phyloP scores from a whole-genome alignment of 2,888 invertebrate species.

The Ochropacha duplaris region DNA sequence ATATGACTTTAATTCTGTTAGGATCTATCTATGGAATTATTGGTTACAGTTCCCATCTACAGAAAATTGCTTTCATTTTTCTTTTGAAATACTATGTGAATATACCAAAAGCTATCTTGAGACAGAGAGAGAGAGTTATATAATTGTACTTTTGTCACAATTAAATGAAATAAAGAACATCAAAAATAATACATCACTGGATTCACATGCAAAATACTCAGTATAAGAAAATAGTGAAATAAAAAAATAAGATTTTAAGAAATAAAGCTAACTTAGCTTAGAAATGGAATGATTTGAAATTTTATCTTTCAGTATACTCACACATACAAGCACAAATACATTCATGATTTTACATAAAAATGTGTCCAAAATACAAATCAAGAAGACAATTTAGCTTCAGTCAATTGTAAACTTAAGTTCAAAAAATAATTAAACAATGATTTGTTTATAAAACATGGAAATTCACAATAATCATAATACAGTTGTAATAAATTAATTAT shows the following conservation, averaged over 20 bases:
- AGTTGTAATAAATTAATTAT: slow-evolving; percentile 72
- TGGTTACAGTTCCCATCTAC: slow-evolving; percentile 57
- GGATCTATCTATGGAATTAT: slow-evolving; percentile 74
- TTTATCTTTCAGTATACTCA: slow-evolving; percentile 78
- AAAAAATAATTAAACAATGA: slow-evolving; percentile 72
- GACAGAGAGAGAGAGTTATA: slow-evolving; percentile 43
- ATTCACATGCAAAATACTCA: slow-evolving; percentile 71
- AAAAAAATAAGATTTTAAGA: slow-evolving; percentile 56
- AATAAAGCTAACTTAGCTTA: slow-evolving; percentile 58
- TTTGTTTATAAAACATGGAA: slow-evolving; percentile 61
- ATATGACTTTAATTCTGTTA: slow-evolving; percentile 76
- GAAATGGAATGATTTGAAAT: slow-evolving; percentile 79
- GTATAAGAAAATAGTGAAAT: slow-evolving; percentile 68
- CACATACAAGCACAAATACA: slow-evolving; percentile 62
- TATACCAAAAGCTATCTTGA: slow-evolving; percentile 69
- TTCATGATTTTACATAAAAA: slow-evolving; percentile 63
- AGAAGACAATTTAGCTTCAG: slow-evolving; percentile 70
- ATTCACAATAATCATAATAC: slow-evolving; percentile 64
- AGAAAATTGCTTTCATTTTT: slow-evolving; percentile 77
- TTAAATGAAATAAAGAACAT: slow-evolving; percentile 48
- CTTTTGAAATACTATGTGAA: slow-evolving; percentile 77
- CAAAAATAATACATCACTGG: slow-evolving; percentile 43
- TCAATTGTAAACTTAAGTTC: slow-evolving; percentile 73
- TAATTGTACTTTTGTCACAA: slow-evolving; percentile 55
- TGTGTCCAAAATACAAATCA: slow-evolving; percentile 62